Conservation (phyloP, 1,140 invertebrate species). For the Drosophila nannoptera region DNA sequence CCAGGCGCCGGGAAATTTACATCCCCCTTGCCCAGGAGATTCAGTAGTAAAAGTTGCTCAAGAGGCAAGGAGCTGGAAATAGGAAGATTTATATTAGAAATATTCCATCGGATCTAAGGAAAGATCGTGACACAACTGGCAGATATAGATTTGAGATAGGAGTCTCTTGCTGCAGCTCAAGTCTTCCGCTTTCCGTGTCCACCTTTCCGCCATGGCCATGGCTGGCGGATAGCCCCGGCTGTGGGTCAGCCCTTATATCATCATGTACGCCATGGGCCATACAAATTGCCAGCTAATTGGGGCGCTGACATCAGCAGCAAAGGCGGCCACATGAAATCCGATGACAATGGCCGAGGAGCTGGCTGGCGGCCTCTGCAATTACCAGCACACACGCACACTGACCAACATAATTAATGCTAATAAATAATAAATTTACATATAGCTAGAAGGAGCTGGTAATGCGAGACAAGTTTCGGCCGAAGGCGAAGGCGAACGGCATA, state of each 20-base stretch:
- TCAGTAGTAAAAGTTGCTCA: too few relatives aligned
- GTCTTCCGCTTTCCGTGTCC: too few relatives aligned
- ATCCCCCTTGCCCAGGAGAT: too few relatives aligned
- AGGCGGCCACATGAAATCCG: conserved; percentile 46
- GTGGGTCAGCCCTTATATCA: conserved; percentile 10
- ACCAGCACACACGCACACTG: conserved; percentile 43
- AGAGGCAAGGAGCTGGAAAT: too few relatives aligned
- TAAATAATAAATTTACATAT: conserved; percentile 77
- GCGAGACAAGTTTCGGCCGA: conserved; percentile 48
- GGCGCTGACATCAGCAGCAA: conserved; percentile 70
- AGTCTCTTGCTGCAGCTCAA: neutral
- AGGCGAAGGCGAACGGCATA: conserved; percentile 72
- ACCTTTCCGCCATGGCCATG: conserved; percentile 1
- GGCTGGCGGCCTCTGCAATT: conserved; percentile 56
- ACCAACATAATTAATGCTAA: conserved; percentile 75
- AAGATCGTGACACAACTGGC: too few relatives aligned
- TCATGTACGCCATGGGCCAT: conserved; percentile 12
- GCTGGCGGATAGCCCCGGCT: neutral
- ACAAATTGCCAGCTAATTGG: conserved; percentile 67
- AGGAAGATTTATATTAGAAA: too few relatives aligned
- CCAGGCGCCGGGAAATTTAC: too few relatives aligned
- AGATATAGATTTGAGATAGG: too few relatives aligned
- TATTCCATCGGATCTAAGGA: too few relatives aligned
- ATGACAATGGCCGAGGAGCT: conserved; percentile 45
- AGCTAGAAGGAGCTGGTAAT: conserved; percentile 49